These are phyloP conservation scores for Psittacula echo DNA, from an alignment of 2,797 vertebrate species.

Conservation along the genomic window DNA sequence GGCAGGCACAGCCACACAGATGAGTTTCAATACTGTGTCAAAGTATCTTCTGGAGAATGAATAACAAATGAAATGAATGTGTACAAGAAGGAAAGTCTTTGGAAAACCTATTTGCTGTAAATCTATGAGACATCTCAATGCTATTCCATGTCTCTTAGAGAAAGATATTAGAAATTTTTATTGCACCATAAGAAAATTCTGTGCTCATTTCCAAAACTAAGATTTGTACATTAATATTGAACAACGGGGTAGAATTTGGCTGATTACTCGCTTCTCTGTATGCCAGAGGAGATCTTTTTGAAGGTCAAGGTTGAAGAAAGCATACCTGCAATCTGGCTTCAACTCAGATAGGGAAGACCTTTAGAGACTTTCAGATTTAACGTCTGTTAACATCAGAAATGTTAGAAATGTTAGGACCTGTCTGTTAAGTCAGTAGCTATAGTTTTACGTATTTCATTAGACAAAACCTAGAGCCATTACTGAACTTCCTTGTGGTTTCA, in stretches of 20 bases:
- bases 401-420: accelerated
- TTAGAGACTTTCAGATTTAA: neutral
- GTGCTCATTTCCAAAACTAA: neutral
- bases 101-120: neutral
- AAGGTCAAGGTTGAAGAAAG: neutral
- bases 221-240: neutral
- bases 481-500: neutral
- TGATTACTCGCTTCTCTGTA: neutral
- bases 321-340: neutral
- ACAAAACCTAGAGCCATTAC: neutral
- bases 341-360: neutral
- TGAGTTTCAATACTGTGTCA: neutral
- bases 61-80: neutral
- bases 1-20: neutral
- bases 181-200: neutral
- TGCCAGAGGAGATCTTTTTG: neutral
- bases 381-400: neutral
- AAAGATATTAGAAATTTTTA: neutral
- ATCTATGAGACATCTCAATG: neutral
- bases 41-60: neutral
- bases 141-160: neutral
- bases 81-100: neutral
- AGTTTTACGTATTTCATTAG: neutral
- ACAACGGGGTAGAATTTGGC: neutral
- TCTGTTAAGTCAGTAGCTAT: neutral